These are phyloP conservation scores for Telmatherina bonti DNA, from an alignment of 2,797 vertebrate genomes.

Conservation along the genomic window DNA sequence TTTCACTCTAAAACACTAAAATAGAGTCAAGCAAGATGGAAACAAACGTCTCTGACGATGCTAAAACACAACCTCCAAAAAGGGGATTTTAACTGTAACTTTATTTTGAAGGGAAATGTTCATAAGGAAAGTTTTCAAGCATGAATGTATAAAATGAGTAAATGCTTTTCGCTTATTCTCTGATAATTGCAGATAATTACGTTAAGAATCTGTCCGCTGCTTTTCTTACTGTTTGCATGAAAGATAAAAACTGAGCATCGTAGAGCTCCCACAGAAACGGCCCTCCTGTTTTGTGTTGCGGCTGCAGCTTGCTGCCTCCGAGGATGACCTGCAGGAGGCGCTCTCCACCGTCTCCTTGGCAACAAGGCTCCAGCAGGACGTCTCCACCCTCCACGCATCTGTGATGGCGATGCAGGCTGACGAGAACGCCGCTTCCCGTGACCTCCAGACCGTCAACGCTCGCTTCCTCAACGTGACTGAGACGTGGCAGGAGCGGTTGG, in stretches of 20 bases:
- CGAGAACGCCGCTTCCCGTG: conserved; percentile 81
- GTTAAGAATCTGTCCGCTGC: background rate
- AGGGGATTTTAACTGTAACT: background rate
- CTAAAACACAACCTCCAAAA: background rate
- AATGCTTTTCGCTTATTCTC: too few species aligned
- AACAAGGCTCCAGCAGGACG: conserved; percentile 84
- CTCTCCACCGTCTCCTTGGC: conserved; percentile 82
- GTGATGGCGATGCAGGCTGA: conserved; percentile 81
- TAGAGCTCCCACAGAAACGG: conserved; percentile 76
- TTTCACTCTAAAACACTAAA: too few species aligned
- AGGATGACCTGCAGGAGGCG: conserved; percentile 84
- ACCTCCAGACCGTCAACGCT: conserved; percentile 83
- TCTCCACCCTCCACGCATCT: conserved; percentile 81
- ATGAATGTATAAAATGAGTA: too few species aligned
- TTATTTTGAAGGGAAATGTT: too few species aligned
- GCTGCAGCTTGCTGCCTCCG: conserved; percentile 92
- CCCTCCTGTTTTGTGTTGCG: conserved; percentile 92
- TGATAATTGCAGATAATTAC: too few species aligned
- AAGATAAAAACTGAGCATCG: conserved; percentile 37
- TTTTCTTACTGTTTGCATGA: background rate
- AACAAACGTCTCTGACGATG: background rate
- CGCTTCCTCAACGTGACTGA: conserved; percentile 88
- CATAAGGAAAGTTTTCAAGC: too few species aligned
- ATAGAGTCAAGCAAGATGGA: background rate
- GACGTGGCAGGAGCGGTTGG: conserved; percentile 85